These are phyloP conservation scores for Hyaena hyaena DNA, from an alignment of 2,113 vertebrate genomes.

Conservation along the genomic window DNA sequence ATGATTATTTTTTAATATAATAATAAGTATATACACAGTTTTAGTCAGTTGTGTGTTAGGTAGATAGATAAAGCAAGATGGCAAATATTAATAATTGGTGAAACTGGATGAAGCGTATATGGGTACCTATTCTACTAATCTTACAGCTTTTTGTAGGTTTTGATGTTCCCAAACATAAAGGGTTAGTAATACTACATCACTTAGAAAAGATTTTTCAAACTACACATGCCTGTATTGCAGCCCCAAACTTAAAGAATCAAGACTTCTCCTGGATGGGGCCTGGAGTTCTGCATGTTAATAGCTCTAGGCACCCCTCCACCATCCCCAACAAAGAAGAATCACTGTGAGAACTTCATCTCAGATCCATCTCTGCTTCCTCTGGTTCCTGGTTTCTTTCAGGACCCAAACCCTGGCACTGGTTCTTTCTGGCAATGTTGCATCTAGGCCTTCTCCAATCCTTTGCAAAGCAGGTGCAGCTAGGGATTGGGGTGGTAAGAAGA, in stretches of 20 bases:
- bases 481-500: background rate
- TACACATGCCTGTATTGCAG: background rate
- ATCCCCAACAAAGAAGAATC: background rate
- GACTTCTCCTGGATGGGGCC: background rate
- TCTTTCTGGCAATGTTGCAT: background rate
- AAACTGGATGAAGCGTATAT: background rate
- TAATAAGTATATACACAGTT: slow-evolving; percentile 6
- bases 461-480: background rate
- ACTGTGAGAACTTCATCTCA: background rate
- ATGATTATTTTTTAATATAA: background rate
- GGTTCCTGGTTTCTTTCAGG: background rate
- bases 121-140: background rate
- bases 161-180: background rate
- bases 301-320: background rate
- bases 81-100: slow-evolving; percentile 27
- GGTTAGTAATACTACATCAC: background rate
- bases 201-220: slow-evolving; percentile 28
- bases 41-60: background rate
- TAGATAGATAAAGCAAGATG: background rate
- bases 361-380: background rate
- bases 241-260: background rate
- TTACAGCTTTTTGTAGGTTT: slow-evolving; percentile 15
- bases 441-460: background rate
- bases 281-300: background rate
- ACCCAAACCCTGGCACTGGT: background rate